Conservation (phyloP, 2,113 vertebrate species). For the Epinephelus fuscoguttatus region DNA sequence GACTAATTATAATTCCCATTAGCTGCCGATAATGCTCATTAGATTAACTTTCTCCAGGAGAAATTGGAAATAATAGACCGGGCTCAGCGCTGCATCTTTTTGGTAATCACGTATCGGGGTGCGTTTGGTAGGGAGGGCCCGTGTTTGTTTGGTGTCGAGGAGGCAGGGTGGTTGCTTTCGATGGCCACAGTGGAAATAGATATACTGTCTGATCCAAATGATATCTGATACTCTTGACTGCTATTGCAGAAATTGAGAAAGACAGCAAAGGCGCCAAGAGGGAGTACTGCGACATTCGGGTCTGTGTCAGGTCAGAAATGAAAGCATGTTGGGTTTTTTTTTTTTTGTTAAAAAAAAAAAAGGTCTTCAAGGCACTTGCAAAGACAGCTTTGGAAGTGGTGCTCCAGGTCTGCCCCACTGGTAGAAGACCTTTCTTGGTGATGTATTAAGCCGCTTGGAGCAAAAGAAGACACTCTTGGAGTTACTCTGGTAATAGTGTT, state of each 20-base stretch:
- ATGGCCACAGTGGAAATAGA: conserved; percentile 56
- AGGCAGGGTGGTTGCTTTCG: conserved; percentile 41
- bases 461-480: neutral
- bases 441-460: neutral
- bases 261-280: conserved; percentile 24
- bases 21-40: conserved; percentile 87
- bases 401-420: neutral
- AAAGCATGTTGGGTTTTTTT: neutral
- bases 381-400: conserved; percentile 14
- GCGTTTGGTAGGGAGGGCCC: conserved; percentile 41
- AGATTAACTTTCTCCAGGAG: conserved; percentile 87
- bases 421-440: neutral
- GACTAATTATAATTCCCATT: conserved; percentile 90
- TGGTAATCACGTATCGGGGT: conserved; percentile 54
- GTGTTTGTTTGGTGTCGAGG: conserved; percentile 59
- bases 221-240: conserved; percentile 53
- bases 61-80: conserved; percentile 83
- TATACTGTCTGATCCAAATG: conserved; percentile 61
- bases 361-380: conserved; percentile 11
- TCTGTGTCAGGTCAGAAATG: conserved; percentile 33
- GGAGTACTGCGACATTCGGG: conserved; percentile 13
- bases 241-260: conserved; percentile 32
- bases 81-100: conserved; percentile 66
- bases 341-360: too few relatives aligned
- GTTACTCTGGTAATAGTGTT: neutral